Evolutionary conservation across 2,888 invertebrate species (phyloP).

Genomic region (Watsonalla cultraria): DNA sequence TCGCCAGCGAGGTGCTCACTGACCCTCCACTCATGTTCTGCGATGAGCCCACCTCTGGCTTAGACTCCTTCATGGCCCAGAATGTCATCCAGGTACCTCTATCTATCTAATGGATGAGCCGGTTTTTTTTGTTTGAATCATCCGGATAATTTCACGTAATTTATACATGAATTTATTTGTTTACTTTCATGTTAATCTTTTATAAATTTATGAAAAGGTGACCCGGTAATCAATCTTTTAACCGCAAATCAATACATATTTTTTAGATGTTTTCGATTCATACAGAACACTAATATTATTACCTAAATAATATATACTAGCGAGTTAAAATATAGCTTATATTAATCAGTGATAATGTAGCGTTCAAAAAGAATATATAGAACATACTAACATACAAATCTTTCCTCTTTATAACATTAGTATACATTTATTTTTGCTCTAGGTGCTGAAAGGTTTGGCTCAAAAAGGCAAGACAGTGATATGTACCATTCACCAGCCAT

Average conservation of each 20-base stretch:
- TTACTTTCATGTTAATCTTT: too few relatives aligned
- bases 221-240: too few relatives aligned
- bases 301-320: too few relatives aligned
- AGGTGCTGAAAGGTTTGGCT: conserved; percentile 84
- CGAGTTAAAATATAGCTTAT: too few relatives aligned
- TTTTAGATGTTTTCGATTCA: conserved; percentile 9
- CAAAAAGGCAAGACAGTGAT: conserved; percentile 93
- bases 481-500: conserved; percentile 97
- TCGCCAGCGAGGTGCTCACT: conserved; percentile 97
- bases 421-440: conserved; percentile 5
- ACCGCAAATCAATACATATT: background rate
- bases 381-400: too few relatives aligned
- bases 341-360: too few relatives aligned
- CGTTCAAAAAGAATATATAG: too few relatives aligned
- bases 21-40: conserved; percentile 97
- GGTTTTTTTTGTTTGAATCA: too few relatives aligned
- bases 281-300: background rate
- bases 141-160: too few relatives aligned
- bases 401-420: too few relatives aligned
- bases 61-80: conserved; percentile 98
- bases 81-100: conserved; percentile 88
- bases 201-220: too few relatives aligned
- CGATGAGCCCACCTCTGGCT: conserved; percentile 97
- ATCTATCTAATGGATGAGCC: background rate
- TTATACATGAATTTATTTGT: too few relatives aligned